Base-by-base conservation (phyloP, 2,113 vertebrate genomes). In the Galbula dea region DNA sequence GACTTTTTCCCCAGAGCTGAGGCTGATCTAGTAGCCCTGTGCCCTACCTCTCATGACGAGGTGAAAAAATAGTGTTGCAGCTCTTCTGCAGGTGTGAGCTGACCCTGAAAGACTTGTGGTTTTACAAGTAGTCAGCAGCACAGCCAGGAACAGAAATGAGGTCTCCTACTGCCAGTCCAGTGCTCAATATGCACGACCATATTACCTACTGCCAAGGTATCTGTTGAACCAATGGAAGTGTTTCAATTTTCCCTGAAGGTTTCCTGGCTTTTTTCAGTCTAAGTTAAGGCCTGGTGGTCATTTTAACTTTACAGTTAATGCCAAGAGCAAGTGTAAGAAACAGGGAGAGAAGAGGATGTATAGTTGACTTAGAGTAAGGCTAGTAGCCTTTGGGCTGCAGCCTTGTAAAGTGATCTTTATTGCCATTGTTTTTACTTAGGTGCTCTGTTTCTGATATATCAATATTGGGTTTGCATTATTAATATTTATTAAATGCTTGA, bases 401-500 rank as follows among this genome's bases (percentile, higher is more conserved):
- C 75, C 75, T 37, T 4, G 11, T 59, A 4, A 77, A 93, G 10
- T 49, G 72, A 88, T 15, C 43, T 85, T 89, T 80, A 75, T 30
- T 77, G 67, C 51, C 67, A n/a, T 0, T 48, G 68, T 68, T 66
- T 81, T 72, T 61, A 3, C 57, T 71, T 66, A 69, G 49, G 6
- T 77, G 26, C 57, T 83, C 65, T 67, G 26, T 71, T 94, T 80
- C 72, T 86, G 58, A 83, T 93, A 61, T 7, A 49, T 88, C 32
- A 52, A 9, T 91, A 88, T 94, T 96, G 86, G 88, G 89, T 94
- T 67, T 91, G 36, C 19, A 32, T 74, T 94, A 88, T 92, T 95
- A 96, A 57, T 96, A 92, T 87, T 95, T 93, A 83, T 96, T 94
- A 94, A 87, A 80, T 59, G 75, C 78, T 87, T 76, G 63, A 62